A percentile compares a stretch with the other conserved stretches of the same genome.
phyloP scores from a whole-genome alignment of 2,797 vertebrate genomes.

The Bradypodion pumilum region DNA sequence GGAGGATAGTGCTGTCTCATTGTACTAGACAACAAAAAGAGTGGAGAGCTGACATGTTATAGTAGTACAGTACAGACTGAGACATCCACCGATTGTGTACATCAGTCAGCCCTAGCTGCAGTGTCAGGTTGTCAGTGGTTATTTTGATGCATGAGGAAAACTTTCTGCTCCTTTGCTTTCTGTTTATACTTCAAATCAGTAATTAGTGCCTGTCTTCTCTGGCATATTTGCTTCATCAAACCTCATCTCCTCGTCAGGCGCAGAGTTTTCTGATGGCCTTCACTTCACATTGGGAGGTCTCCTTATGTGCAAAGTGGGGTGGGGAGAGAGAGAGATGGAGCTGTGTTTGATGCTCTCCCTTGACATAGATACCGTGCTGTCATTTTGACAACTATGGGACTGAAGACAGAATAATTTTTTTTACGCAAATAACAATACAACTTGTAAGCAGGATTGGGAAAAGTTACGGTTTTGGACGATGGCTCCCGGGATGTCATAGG shows the following conservation, averaged over 20 bases:
- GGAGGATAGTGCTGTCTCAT: background rate
- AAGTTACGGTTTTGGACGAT: background rate
- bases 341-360: background rate
- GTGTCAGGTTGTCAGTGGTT: conserved; percentile 24
- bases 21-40: conserved; percentile 18
- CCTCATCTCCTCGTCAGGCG: background rate
- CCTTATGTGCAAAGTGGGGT: background rate
- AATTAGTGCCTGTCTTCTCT: conserved; percentile 13
- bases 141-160: conserved; percentile 36
- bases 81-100: conserved; percentile 30
- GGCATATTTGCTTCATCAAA: background rate
- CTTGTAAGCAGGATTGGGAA: background rate
- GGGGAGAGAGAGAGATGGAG: no score
- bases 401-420: background rate
- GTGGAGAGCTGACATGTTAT: background rate
- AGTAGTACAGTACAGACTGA: conserved; percentile 28
- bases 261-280: background rate
- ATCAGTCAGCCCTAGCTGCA: rapidly evolving
- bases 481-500: background rate
- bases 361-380: background rate
- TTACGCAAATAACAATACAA: background rate
- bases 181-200: conserved; percentile 23
- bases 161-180: conserved; percentile 48
- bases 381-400: background rate
- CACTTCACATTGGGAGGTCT: background rate